Evolutionary conservation across 2,888 invertebrate genomes (phyloP), one percentile per base, ranked within the genome.

Genomic region (Polymixis lichenea): DNA sequence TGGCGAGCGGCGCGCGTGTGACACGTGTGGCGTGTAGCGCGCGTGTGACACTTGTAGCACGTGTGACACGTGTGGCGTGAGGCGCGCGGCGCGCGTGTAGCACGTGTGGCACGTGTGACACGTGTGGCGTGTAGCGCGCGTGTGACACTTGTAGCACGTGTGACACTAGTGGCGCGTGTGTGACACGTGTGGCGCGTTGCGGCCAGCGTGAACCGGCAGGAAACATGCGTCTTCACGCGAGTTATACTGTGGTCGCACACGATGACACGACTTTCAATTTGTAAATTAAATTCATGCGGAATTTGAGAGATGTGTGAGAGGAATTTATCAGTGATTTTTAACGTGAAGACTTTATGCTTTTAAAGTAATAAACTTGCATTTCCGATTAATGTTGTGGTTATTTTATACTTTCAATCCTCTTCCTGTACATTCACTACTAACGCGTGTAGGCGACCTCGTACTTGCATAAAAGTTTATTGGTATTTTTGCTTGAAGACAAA

Each of bases 311-410:
- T 82, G 89, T 89, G 86, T 88, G 89, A 89, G 85, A 89, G 87
- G 82, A 87, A 87, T 89, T 88, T 89, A 90, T 91, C 92, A 90
- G 91, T 90, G 88, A 83, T 80, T 88, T 92, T 93, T 90, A 90
- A 89, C 90, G 89, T 91, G 92, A 92, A 94, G 91, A 94, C 92
- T 93, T 93, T 93, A 92, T 93, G 95, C 95, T 95, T 95, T 92
- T 92, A 89, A 94, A 93, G 92, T 94, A 95, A 95, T 95, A 95
- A 94, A 93, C 92, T 91, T 93, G 95, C 95, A 95, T 95, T 95
- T 95, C 93, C 88, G 89, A 94, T 86, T 90, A 78, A 61, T 72
- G 62, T 77, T 84, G 84, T 87, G n/a, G 83, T 89, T 75, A 77
- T 87, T 86, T 80, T 43, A 28, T 43, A 72, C 32, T 38, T 28